Base-by-base conservation (phyloP, 1,140 invertebrate genomes). In the Phymastichus coffea region DNA sequence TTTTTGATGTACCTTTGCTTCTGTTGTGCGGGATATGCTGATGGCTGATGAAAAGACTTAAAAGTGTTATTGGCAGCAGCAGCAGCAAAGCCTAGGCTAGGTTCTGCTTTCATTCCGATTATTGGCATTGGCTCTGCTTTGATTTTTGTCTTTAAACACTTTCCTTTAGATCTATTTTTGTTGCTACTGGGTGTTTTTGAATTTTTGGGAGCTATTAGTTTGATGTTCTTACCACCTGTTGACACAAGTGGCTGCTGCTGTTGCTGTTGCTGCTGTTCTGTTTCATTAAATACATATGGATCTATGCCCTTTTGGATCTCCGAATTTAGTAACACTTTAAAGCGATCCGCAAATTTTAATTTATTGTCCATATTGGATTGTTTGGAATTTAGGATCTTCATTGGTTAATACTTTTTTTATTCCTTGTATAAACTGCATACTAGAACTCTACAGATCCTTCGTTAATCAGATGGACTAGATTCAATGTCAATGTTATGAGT, bases 211-310 rank as follows among this genome's bases (percentile, higher is more conserved):
- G 64, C 64, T 33, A 70, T 61, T 33, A 70, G 22, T 48, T 72
- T 71, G 17, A 69, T 48, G 53, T 70, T 74, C 63, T 74, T 77
- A 17, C 71, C 69, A 8, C 57, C 60, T 47, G 69, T 55, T 33
- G 67, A 57, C 30, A 61, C 44, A 40, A 78, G 70, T 30, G 78
- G 74, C 25, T 49, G 57, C 33, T 60, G 57, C 52, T n/a, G n/a
- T n/a, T n/a, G n/a, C n/a, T n/a, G n/a, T n/a, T n/a, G n/a, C n/a
- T n/a, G n/a, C n/a, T n/a, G n/a, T n/a, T 80, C 79, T 4, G 80
- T 76, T 63, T 84, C 84, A 62, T 82, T 80, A 68, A 86, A 86
- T 28, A 85, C 80, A 65, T 86, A 85, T 1, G 84, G 84, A 75
- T 86, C 84, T 15, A 73, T 71, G 65, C 79, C 74, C 58, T 75